phyloP scores from a whole-genome alignment of 37 sponge, comb jelly and placozoan species.

The Dysidea cf. avara region DNA sequence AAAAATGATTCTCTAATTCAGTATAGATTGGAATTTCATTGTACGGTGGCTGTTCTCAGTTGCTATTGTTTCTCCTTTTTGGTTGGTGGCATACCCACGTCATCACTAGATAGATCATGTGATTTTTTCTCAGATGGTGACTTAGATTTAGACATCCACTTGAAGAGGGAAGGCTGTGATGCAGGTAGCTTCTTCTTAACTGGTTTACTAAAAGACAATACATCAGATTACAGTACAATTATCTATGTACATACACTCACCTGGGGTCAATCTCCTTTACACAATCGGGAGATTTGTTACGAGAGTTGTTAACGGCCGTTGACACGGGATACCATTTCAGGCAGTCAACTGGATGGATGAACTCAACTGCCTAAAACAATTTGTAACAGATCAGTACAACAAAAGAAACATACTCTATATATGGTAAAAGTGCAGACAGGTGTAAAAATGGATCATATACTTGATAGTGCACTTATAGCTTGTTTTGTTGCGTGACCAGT shows the following conservation, averaged over 20 bases:
- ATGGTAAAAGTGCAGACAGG: not conserved
- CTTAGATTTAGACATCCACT: no score
- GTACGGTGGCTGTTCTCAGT: no score
- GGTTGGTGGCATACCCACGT: no score
- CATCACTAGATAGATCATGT: no score
- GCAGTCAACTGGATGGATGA: slow-evolving; percentile 26
- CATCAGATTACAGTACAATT: not conserved
- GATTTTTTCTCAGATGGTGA: no score
- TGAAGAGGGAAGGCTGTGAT: no score
- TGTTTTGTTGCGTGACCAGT: not conserved
- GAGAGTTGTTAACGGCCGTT: slow-evolving; percentile 67
- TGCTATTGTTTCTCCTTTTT: no score
- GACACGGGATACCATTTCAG: slow-evolving; percentile 86
- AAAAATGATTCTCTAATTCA: no score
- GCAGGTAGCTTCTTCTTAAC: slow-evolving; percentile 1
- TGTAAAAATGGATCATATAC: not conserved
- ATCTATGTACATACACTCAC: slow-evolving; percentile 1
- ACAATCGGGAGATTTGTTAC: slow-evolving; percentile 76
- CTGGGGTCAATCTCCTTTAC: slow-evolving; percentile 54
- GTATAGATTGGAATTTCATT: no score
- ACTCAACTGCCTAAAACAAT: slow-evolving; percentile 32
- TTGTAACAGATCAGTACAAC: not conserved
- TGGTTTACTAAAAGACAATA: not conserved
- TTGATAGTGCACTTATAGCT: not conserved
- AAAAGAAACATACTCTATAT: not conserved